Base-by-base conservation (phyloP, 1,140 invertebrate genomes). In the Trachymyrmex septentrionalis region DNA sequence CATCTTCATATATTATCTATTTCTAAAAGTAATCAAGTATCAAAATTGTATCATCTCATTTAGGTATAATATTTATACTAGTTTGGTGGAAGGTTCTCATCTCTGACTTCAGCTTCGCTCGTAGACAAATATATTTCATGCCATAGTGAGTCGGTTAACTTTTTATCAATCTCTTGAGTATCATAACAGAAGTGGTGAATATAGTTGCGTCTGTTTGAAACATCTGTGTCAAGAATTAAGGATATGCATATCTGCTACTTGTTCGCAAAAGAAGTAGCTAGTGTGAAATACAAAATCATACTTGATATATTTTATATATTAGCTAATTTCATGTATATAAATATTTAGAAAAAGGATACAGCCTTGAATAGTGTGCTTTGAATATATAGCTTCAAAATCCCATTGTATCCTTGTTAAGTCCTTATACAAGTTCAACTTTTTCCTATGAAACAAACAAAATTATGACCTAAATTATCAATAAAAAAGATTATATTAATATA, bases 271-370 rank as follows among this genome's bases (percentile, higher is more conserved):
- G 14, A 61, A 64, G 10, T 19, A 12, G 10, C 34, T n/a, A 0
- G 7, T n/a, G 16, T 44, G 1, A 67, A 38, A 67, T 44, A 6
- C 0, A 14, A 44, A 67, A 38, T 66, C 0, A 21, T 19, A 12
- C 7, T 66, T 16, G 14, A 34, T 7, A 34, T 66, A 38, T n/a
- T 1, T 66, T 12, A 10, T 44, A 44, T 44, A 38, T 21, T 38
- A 19, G 19, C 19, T 66, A 38, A 16, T 3, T 57, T n/a, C n/a
- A 21, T 38, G n/a, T 21, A 21, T 53, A 53, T 53, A 27, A 48
- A 34, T 30, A 50, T 16, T 44, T 38, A n/a, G 14, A 38, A 63
- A 86, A 89, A 89, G 88, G 88, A 90, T 90, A 90, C 88, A 82
- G 53, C 88, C 88, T 77, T 27, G 12, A 59, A 82, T n/a, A 16